Evolutionary conservation across 2,888 invertebrate species (phyloP).

Genomic region (Calephelis perditalis): DNA sequence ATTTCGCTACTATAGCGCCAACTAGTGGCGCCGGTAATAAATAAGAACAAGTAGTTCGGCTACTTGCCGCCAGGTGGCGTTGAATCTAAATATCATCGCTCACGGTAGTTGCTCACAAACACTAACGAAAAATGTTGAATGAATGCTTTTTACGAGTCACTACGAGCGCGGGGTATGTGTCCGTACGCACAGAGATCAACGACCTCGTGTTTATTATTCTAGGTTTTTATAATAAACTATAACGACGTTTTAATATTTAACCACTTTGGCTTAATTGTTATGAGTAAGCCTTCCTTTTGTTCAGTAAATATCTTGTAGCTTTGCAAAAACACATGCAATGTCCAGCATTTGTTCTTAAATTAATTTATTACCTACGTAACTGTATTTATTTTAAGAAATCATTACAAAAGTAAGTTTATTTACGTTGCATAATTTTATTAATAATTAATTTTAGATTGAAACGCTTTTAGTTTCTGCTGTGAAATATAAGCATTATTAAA

Average conservation of each 20-base stretch:
- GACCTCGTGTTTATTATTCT: slow-evolving; percentile 52
- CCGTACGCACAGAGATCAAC: slow-evolving; percentile 61
- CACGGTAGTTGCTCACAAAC: slow-evolving; percentile 33
- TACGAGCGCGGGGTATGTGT: slow-evolving; percentile 48
- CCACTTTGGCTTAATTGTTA: not conserved
- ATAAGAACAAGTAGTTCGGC: slow-evolving; percentile 43
- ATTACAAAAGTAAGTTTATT: slow-evolving; percentile 22
- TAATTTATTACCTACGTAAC: no score
- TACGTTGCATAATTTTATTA: no score
- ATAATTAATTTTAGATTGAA: no score
- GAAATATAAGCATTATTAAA: no score
- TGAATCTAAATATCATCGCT: slow-evolving; percentile 37
- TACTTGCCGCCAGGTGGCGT: slow-evolving; percentile 66
- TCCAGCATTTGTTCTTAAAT: no score
- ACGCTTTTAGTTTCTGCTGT: no score
- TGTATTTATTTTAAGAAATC: slow-evolving; percentile 5
- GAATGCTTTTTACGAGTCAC: slow-evolving; percentile 63
- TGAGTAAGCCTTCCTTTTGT: not conserved
- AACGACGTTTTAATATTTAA: slow-evolving; percentile 1
- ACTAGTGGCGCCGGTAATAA: slow-evolving; percentile 43
- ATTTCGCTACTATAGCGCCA: slow-evolving; percentile 38
- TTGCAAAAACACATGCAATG: no score
- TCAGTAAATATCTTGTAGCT: no score
- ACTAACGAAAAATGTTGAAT: slow-evolving; percentile 48
- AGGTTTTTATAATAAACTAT: slow-evolving; percentile 32